These are phyloP conservation scores for Meiosimyza platycephala DNA, from an alignment of 2,888 invertebrate species.

Conservation along the genomic window DNA sequence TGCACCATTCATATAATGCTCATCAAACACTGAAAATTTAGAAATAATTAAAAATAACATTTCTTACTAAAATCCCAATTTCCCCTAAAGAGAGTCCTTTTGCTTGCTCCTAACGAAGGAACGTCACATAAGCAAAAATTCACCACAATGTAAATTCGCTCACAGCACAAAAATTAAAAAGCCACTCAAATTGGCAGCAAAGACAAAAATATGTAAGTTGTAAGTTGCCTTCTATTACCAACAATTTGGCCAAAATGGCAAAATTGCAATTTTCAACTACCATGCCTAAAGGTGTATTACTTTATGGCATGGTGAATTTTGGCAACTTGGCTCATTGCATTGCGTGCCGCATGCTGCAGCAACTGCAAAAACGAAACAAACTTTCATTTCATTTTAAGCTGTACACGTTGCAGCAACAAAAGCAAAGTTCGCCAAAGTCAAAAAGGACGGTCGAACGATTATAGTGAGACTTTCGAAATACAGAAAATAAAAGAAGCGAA, in stretches of 20 bases:
- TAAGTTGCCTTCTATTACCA: background rate
- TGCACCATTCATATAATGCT: too few relatives aligned
- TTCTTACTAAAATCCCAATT: too few relatives aligned
- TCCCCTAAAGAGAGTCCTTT: too few relatives aligned
- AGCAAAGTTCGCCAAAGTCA: background rate
- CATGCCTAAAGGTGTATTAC: background rate
- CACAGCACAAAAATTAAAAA: too few relatives aligned
- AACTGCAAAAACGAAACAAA: background rate
- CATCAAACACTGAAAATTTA: too few relatives aligned
- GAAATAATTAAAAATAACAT: too few relatives aligned
- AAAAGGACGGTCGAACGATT: background rate
- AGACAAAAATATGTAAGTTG: too few relatives aligned
- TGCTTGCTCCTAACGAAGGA: too few relatives aligned
- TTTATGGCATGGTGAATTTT: background rate
- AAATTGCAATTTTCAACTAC: too few relatives aligned
- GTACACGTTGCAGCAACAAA: constrained; percentile 28
- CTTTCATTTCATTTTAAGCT: constrained; percentile 25
- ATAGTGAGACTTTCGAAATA: background rate
- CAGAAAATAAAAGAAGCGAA: background rate
- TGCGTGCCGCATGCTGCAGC: constrained; percentile 14
- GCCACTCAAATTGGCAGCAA: too few relatives aligned
- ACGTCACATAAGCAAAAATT: too few relatives aligned
- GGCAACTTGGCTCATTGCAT: background rate
- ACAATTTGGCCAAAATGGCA: background rate
- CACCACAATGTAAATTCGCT: too few relatives aligned